Evolutionary conservation across 2,113 vertebrate species (phyloP), one percentile per base, ranked within the genome.

Genomic region (Nesogale talazaci): DNA sequence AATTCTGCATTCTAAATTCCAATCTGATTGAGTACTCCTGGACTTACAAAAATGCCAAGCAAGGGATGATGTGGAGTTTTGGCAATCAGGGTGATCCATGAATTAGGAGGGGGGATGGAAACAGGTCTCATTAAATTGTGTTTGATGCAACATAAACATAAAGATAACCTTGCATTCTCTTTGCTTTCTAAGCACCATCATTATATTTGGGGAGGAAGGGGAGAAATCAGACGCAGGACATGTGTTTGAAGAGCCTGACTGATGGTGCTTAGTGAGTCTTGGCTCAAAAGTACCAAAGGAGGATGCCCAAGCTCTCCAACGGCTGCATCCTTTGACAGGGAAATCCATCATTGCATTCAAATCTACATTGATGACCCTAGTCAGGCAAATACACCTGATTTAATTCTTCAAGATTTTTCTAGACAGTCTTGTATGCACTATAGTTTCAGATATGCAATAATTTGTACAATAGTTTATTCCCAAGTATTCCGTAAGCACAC

Each of bases 401-500:
- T 98, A 98, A 94, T 97, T 96, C 80, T 88, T 52, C 95, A 96
- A 95, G 97, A 95, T 89, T 95, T 98, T 97, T 29, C 31, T 97
- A 98, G 98, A 98, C 98, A 98, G 98, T 99, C 98, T 98, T 98
- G 98, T 98, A 99, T 98, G 99, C 99, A 99, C 99, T 99, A 99
- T 99, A 98, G 98, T 98, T 98, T 98, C 98, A 95, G 82, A 98
- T 99, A 99, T 99, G 99, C 99, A 99, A 99, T 99, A 99, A 99
- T 99, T 99, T 99, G 98, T 98, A 98, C 98, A 98, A 98, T 98
- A 97, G 98, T 98, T 98, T 98, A 97, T 98, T 98, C 97, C 97
- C 98, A 98, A 98, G 98, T 98, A 98, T 98, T 98, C 98, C 98
- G 98, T 98, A 98, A 98, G 97, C 97, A 98, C 98, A 98, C 98